Percentiles rank a stretch among this genome's conserved stretches.
These are phyloP conservation scores for Morelia viridis DNA, from an alignment of 2,797 vertebrate genomes.

Conservation along the genomic window DNA sequence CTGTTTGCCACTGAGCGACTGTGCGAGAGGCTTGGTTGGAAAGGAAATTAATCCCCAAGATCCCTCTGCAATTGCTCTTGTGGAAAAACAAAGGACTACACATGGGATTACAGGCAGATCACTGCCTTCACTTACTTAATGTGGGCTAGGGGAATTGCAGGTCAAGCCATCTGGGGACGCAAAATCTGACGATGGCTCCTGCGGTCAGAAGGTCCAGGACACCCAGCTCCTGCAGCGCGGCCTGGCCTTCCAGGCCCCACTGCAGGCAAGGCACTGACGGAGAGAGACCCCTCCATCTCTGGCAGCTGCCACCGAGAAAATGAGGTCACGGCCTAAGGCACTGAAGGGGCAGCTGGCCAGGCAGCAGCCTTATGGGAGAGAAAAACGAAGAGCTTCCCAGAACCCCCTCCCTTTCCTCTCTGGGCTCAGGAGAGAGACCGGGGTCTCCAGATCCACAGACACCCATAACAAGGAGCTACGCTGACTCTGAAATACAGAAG, in stretches of 20 bases:
- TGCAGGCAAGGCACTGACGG: background rate
- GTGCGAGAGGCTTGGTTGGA: no score
- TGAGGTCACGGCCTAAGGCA: slow-evolving; percentile 35
- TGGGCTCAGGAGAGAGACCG: background rate
- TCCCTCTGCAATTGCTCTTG: background rate
- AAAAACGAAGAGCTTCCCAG: background rate
- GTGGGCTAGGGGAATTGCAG: background rate
- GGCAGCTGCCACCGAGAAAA: slow-evolving; percentile 34
- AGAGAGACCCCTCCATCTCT: background rate
- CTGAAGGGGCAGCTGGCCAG: slow-evolving; percentile 2
- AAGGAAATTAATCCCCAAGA: background rate
- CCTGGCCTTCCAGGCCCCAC: background rate
- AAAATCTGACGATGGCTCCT: background rate
- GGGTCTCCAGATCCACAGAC: no score
- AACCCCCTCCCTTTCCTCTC: background rate
- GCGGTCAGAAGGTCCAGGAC: background rate
- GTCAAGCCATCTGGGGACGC: background rate
- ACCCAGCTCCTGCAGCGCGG: background rate
- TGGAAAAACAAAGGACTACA: background rate
- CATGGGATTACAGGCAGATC: background rate
- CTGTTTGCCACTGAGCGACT: background rate
- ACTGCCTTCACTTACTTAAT: background rate
- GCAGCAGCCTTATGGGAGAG: background rate
- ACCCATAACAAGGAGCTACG: background rate
- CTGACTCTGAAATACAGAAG: background rate